Evolutionary conservation across 2,797 vertebrate species (phyloP), one percentile per base, ranked within the genome.

Genomic region (Bovichtus variegatus): DNA sequence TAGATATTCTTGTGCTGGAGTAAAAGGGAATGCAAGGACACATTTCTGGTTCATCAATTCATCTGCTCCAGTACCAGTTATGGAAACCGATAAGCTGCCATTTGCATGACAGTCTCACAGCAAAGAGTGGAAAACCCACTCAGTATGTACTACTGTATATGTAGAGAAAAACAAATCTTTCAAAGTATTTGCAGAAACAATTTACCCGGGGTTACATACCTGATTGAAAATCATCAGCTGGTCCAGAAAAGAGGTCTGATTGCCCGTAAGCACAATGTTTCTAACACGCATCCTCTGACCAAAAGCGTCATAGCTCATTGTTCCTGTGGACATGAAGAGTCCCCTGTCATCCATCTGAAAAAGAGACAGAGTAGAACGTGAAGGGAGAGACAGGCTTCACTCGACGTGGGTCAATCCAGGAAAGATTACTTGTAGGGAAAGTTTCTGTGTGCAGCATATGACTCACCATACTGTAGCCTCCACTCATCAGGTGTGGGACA

Each of bases 181-280:
- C 50, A 11, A 72, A 21, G 8, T n/a, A 47, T 40, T 50, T 25
- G 29, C 18, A 63, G 16, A 44, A 38, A 31, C 19, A 2, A 1
- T 64, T 34, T 1, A 19, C 23, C 3, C 10, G 53, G 11, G 9
- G 11, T 50, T 36, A 4, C 19, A 11, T 76, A 91, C 86, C 85
- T 90, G 0, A 0, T 23, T 63, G 57, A 88, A 91, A 60, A 91
- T 65, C 74, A 90, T 72, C 64, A 91, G 75, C 31, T 67, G 68
- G 19, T 89, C 86, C 21, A 79, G 0, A 19, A 7, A 0, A 29
- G 40, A 40, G 19, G 74, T 77, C 13, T 15, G 0, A 46, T 87
- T 87, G 23, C 44, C 34, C 0, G 0, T 0, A 0, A 58, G 0
- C 15, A 8, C 11, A 0, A 13, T 18, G n/a, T 0, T 50, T 55